Conservation (phyloP, 2,797 vertebrate species). For the Coluber constrictor region DNA sequence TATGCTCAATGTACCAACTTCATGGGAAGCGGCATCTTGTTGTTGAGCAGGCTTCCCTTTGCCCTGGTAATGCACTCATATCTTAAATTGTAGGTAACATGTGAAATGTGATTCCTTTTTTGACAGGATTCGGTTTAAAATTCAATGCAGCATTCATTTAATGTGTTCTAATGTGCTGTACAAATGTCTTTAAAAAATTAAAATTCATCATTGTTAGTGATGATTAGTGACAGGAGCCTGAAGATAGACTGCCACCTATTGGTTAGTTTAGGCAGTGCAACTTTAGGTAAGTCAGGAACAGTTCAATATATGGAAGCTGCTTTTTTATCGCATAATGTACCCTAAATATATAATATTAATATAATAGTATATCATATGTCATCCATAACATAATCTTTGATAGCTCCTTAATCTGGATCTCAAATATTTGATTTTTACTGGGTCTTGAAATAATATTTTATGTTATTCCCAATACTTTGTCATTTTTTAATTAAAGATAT, state of each 20-base stretch:
- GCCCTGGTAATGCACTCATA: neutral
- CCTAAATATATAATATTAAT: neutral
- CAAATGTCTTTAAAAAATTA: neutral
- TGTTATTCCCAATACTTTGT: too few species aligned
- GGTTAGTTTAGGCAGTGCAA: neutral
- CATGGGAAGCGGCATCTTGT: neutral
- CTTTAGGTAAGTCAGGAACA: neutral
- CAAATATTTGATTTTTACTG: neutral
- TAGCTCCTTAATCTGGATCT: neutral
- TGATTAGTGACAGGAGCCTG: neutral
- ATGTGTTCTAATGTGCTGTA: neutral
- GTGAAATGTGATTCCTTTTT: accelerated
- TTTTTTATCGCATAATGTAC: neutral
- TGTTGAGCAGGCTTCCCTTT: neutral
- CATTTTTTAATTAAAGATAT: neutral
- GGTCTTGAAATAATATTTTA: neutral
- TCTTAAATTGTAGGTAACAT: neutral
- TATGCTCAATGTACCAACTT: neutral
- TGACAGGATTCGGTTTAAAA: neutral
- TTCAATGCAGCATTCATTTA: neutral
- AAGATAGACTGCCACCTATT: conserved; percentile 19
- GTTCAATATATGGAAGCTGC: neutral
- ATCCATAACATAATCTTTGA: neutral
- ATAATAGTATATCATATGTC: neutral
- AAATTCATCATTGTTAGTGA: neutral